Conservation (phyloP, 2,113 vertebrate species). For the Dunckerocampus dactyliophorus region DNA sequence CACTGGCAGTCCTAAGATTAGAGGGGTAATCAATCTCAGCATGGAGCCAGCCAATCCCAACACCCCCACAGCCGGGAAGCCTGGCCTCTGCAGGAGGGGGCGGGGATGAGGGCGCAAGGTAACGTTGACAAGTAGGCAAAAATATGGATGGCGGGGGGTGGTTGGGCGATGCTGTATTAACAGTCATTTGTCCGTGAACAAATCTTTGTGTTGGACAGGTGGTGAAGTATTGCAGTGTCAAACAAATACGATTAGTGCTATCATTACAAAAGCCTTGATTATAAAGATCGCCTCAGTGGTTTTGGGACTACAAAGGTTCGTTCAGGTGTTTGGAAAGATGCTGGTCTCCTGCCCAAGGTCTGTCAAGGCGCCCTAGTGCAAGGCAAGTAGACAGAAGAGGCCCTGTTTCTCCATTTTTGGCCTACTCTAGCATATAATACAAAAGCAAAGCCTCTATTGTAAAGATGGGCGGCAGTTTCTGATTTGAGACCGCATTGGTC, state of each 20-base stretch:
- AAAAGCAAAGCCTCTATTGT: too few relatives aligned
- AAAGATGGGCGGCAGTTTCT: too few relatives aligned
- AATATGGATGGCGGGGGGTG: constrained; percentile 35
- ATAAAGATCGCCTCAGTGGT: neutral
- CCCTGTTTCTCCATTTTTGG: too few relatives aligned
- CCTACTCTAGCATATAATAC: too few relatives aligned
- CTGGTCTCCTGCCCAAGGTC: too few relatives aligned
- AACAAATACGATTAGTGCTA: constrained; percentile 74
- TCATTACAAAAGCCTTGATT: neutral
- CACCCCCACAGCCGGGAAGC: constrained; percentile 57
- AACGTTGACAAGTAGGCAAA: constrained; percentile 38
- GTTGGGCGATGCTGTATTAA: constrained; percentile 63
- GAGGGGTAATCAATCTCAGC: constrained; percentile 70
- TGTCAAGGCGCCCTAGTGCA: too few relatives aligned
- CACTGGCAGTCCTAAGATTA: constrained; percentile 66
- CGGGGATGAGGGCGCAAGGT: constrained; percentile 48
- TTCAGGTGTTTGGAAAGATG: too few relatives aligned
- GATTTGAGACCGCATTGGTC: too few relatives aligned
- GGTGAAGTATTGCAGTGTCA: constrained; percentile 67
- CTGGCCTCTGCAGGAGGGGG: constrained; percentile 53
- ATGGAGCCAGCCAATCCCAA: constrained; percentile 58
- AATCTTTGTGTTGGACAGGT: constrained; percentile 65
- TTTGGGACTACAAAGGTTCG: neutral
- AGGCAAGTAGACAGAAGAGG: too few relatives aligned
- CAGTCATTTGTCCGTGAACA: constrained; percentile 74